Conservation (phyloP, 2,113 vertebrate species). For the Chionomys nivalis region DNA sequence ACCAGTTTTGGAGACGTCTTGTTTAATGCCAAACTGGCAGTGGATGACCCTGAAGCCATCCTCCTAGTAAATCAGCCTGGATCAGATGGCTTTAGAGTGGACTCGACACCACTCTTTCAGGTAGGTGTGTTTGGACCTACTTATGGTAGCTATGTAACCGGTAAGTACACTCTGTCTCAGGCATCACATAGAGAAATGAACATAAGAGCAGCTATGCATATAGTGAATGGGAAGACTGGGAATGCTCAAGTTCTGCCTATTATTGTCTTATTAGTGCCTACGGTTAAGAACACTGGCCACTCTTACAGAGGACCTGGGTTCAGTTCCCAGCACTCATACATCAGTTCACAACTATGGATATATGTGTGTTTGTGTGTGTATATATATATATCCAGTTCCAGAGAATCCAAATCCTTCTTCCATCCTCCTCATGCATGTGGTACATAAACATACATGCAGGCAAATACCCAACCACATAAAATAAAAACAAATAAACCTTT, state of each 20-base stretch:
- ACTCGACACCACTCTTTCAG: slow-evolving; percentile 95
- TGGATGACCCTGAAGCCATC: slow-evolving; percentile 92
- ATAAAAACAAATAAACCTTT: neutral
- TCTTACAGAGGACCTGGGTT: neutral
- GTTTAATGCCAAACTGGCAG: slow-evolving; percentile 93
- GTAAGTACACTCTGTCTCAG: neutral
- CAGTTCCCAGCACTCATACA: neutral
- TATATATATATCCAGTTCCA: neutral
- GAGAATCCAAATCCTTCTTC: neutral
- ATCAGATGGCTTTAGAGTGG: slow-evolving; percentile 95
- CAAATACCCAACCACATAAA: neutral
- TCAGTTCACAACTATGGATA: neutral
- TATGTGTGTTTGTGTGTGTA: too few relatives aligned
- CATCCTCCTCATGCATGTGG: neutral
- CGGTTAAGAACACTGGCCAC: neutral
- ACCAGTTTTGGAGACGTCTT: slow-evolving; percentile 89
- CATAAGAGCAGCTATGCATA: neutral
- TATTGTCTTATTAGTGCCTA: neutral
- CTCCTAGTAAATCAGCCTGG: slow-evolving; percentile 93
- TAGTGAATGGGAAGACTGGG: neutral
- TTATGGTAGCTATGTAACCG: accelerated
- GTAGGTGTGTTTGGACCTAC: slow-evolving; percentile 74
- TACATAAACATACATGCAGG: neutral
- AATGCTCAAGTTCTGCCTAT: neutral
- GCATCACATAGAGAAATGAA: neutral